A percentile compares a stretch with the other conserved stretches of the same genome.
Evolutionary conservation across 2,888 invertebrate genomes (phyloP).

Genomic region (Trissolcus japonicus): DNA sequence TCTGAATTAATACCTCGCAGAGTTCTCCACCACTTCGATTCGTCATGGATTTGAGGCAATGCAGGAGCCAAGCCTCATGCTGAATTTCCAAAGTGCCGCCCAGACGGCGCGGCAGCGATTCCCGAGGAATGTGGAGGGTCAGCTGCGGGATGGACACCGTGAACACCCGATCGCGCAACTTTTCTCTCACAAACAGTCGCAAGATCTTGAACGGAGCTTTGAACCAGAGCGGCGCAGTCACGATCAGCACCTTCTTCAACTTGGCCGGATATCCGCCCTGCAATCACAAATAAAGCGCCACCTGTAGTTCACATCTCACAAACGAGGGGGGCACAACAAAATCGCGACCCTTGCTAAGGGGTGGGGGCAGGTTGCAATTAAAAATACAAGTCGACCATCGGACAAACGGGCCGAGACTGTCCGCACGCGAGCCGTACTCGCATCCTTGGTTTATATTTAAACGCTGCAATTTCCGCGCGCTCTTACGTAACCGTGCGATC

Average conservation of each 20-base stretch:
- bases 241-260: conserved; percentile 96
- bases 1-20: conserved; percentile 68
- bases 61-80: conserved; percentile 92
- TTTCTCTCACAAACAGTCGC: conserved; percentile 95
- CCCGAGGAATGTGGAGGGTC: conserved; percentile 91
- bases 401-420: conserved; percentile 30
- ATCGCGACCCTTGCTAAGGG: not conserved
- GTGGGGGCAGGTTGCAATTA: not conserved
- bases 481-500: conserved; percentile 43
- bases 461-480: conserved; percentile 48
- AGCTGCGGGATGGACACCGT: conserved; percentile 95
- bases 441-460: conserved; percentile 56
- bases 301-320: conserved; percentile 1
- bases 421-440: conserved; percentile 33
- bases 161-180: conserved; percentile 95
- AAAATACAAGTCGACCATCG: conserved; percentile 10
- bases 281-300: conserved; percentile 65
- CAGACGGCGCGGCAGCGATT: conserved; percentile 90
- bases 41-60: conserved; percentile 89
- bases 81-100: conserved; percentile 92
- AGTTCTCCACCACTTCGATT: conserved; percentile 81
- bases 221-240: conserved; percentile 98
- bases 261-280: conserved; percentile 98
- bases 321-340: not conserved
- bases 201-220: conserved; percentile 98